Base-by-base conservation (phyloP, 2,888 invertebrate species). In the Chromoteleia sp. region DNA sequence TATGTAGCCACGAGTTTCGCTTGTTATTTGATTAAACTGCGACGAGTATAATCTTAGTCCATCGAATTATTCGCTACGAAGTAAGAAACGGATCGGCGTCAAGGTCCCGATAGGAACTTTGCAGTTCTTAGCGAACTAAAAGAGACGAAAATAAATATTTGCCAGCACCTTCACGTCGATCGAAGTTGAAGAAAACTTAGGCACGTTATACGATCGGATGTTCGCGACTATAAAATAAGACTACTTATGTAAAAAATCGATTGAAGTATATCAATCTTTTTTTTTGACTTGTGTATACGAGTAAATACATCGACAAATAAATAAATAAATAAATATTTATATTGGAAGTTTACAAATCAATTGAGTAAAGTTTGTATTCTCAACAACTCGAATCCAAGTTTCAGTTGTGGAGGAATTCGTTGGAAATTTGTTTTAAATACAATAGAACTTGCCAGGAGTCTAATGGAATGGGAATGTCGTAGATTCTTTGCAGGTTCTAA, bases 11-110 rank as follows among this genome's bases (percentile, higher is more conserved):
- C 29, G 30, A 43, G 15, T 43, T 63, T 54, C 17, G 45, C 45
- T 65, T 39, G 15, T 70, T 48, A 14, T 74, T 74, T 65, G 73
- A 63, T 73, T 70, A 58, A 45, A 52, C 21, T 63, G 52, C 73
- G 17, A 61, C 17, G 19, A 71, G 8, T 71, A 50, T 30, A 52
- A 71, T 71, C n/a, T 50, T 30, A 61, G n/a, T 63, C 12, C 5
- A 33, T 25, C 39, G 19, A 73, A 43, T 41, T 30, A 39, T 10
- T 30, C 14, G 1, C 19, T 45, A 39, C n/a, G 7, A 39, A 30
- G 59, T 59, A 41, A 63, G 43, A 63, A 73, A 71, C 14, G 12
- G 3, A 17, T 58, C 59, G 12, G 39, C 17, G 39, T 48, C 39
- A 8, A 39, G 17, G 25, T 12, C 8, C 25, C 8, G 8, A 4